phyloP scores from a whole-genome alignment of 2,888 invertebrate genomes.

The Elmis aenea region DNA sequence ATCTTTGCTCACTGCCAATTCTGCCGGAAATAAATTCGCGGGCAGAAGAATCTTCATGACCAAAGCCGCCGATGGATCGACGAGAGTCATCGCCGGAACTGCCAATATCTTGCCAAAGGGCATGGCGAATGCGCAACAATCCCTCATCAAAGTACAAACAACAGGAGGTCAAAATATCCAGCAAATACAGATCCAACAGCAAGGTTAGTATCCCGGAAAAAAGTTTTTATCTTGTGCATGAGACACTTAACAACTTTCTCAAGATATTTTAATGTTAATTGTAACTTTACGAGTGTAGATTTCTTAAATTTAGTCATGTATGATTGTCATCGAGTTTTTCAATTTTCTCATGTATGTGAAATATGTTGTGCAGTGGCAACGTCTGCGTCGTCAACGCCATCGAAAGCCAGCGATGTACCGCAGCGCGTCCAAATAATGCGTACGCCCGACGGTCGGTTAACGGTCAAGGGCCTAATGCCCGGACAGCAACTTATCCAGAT shows the following conservation, averaged over 20 bases:
- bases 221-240: no score
- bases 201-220: conserved; percentile 34
- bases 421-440: conserved; percentile 89
- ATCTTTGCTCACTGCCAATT: conserved; percentile 57
- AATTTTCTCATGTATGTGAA: no score
- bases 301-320: no score
- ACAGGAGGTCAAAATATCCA: conserved; percentile 36
- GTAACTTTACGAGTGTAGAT: no score
- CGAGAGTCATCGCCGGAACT: conserved; percentile 58
- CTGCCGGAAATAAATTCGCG: conserved; percentile 60
- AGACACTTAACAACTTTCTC: no score
- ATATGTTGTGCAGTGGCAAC: conserved; percentile 20
- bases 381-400: conserved; percentile 30
- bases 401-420: conserved; percentile 40
- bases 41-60: conserved; percentile 71
- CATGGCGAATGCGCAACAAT: conserved; percentile 42
- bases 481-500: conserved; percentile 91
- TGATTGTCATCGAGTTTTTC: no score
- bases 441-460: conserved; percentile 84
- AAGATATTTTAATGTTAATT: no score
- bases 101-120: conserved; percentile 53
- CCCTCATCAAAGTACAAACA: conserved; percentile 51
- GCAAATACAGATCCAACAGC: conserved; percentile 47
- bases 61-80: conserved; percentile 65
- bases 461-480: conserved; percentile 84